These are phyloP conservation scores for Sciurus vulgaris DNA, from an alignment of 2,797 vertebrate genomes.

Conservation along the genomic window DNA sequence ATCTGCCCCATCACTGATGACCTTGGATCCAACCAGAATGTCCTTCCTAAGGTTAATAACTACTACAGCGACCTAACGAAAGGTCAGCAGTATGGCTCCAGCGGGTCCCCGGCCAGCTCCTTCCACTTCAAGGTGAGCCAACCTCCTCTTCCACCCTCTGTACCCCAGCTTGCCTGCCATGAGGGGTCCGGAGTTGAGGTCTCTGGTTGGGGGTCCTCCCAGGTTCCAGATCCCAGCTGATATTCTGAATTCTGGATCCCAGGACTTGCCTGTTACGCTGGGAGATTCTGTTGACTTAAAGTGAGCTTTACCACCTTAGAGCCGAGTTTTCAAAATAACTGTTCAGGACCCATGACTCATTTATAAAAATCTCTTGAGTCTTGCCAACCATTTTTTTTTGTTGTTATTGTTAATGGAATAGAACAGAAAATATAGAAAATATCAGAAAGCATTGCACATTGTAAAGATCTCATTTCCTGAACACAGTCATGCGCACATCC, in stretches of 20 bases:
- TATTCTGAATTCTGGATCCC: not conserved
- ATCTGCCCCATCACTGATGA: conserved; percentile 96
- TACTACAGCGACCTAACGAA: conserved; percentile 88
- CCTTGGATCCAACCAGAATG: conserved; percentile 85
- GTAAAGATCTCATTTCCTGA: not conserved
- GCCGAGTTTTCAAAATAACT: not conserved
- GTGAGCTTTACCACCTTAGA: not conserved
- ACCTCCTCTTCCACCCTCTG: rapidly evolving
- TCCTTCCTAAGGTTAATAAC: conserved; percentile 87
- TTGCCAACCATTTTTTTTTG: not conserved
- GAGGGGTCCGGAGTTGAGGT: not conserved
- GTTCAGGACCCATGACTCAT: not conserved
- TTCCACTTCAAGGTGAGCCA: conserved; percentile 93
- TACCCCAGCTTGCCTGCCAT: rapidly evolving
- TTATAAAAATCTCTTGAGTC: not conserved
- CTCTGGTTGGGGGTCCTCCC: not conserved
- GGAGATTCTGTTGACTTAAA: not conserved
- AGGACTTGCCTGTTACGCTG: not conserved
- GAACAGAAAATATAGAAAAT: not conserved
- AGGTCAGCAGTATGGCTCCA: conserved; percentile 87
- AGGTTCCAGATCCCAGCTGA: not conserved
- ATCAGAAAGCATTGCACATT: not conserved
- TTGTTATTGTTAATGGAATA: too few relatives aligned
- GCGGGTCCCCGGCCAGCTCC: conserved; percentile 91
- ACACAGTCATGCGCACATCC: not conserved